A percentile compares a stretch with the other conserved stretches of the same genome.
Conservation (phyloP, 1,140 invertebrate genomes). For the Cylas formicarius region DNA sequence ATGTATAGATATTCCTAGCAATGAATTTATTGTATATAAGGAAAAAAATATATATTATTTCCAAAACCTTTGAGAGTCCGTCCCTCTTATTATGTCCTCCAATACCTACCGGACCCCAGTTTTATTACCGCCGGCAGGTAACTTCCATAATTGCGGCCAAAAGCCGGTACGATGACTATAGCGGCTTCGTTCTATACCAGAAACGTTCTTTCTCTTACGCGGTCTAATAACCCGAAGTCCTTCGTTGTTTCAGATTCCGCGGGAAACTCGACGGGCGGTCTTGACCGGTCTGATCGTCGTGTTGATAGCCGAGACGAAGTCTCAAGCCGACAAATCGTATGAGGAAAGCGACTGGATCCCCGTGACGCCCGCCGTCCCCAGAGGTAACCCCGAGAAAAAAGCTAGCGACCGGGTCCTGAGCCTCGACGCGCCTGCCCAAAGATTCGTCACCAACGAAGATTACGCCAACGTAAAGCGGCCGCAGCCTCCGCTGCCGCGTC, state of each 20-base stretch:
- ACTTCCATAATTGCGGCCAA: too few relatives aligned
- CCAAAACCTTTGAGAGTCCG: too few relatives aligned
- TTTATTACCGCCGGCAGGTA: too few relatives aligned
- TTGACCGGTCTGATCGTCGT: constrained; percentile 11
- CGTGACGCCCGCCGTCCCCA: constrained; percentile 22
- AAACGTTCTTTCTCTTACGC: too few relatives aligned
- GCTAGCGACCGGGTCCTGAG: constrained; percentile 46
- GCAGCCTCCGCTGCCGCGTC: constrained; percentile 7
- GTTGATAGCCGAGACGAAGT: constrained; percentile 7
- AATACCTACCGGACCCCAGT: too few relatives aligned
- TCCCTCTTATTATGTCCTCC: too few relatives aligned
- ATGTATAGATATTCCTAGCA: too few relatives aligned
- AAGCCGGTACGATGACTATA: too few relatives aligned
- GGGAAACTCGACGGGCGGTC: constrained; percentile 19
- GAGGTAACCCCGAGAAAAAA: constrained; percentile 17
- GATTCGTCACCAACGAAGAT: constrained; percentile 40
- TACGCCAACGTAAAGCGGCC: constrained; percentile 17
- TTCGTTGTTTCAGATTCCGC: constrained; percentile 31
- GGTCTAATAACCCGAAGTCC: too few relatives aligned
- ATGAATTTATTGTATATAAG: too few relatives aligned
- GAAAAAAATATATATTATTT: too few relatives aligned
- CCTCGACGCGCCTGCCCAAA: constrained; percentile 38
- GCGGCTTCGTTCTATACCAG: too few relatives aligned
- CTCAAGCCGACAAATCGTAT: constrained; percentile 28
- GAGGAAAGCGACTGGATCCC: constrained; percentile 39